Base-by-base conservation (phyloP, 1,140 invertebrate genomes). In the Brachionus paranguensis region DNA sequence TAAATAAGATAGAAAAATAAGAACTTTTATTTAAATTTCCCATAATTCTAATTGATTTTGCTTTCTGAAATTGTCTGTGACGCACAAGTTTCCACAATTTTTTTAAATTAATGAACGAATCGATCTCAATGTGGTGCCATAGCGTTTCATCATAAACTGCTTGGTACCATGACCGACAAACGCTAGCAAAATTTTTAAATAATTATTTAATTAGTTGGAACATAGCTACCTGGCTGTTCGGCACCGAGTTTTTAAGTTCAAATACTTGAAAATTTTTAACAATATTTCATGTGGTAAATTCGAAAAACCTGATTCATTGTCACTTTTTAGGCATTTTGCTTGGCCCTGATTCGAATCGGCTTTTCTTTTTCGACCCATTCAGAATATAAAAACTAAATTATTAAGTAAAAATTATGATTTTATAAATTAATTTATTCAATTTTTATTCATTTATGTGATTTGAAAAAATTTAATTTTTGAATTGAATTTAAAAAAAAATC, bases 231-330 rank as follows among this genome's bases (percentile, higher is more conserved):
- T 14, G 10, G 72, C 72, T 24, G 33, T 14, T 1, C 27, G 43
- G 43, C 72, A 76, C 5, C 72, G 43, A 27, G 43, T 11, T 50
- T 50, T 53, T 24, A 76, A 37, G 20, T 76, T 76, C 45, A 76
- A 76, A 53, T 50, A 76, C 2, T 37, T 50, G 27, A 76, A 76
- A 76, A 76, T 50, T 50, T 27, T 47, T 3, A 27, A 12, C n/a
- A 76, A 76, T 20, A 76, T 76, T 50, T 76, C 72, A 50, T 76
- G 72, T 14, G 72, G 72, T 76, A 76, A 27, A 76, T 76, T 29
- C 27, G 72, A 24, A 76, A 27, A 76, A 50, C 45, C 50, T 45
- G 68, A 14, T 24, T 72, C 68, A 43, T 20, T 43, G 7, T 72
- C 68, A 41, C 7, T 20, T 72, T 72, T 72, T n/a, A 4, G n/a